Evolutionary conservation across 2,113 vertebrate genomes (phyloP).

Genomic region (Thalassoma bifasciatum): DNA sequence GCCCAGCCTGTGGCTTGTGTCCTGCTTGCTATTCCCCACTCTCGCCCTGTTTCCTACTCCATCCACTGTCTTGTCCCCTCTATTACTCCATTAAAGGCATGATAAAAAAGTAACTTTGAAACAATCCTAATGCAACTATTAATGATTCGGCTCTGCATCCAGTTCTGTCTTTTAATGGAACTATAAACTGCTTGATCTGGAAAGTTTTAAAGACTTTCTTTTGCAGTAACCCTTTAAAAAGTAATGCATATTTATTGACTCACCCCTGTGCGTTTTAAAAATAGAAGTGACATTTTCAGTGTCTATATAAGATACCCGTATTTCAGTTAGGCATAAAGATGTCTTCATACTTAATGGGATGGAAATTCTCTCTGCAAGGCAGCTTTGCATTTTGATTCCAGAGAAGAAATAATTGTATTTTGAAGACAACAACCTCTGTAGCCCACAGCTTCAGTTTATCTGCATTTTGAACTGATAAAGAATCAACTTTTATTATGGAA

Average conservation of each 20-base stretch:
- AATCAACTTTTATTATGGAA: slow-evolving; percentile 7
- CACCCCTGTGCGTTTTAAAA: not conserved
- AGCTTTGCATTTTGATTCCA: not conserved
- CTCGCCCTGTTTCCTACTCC: too few relatives aligned
- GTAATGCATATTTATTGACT: not conserved
- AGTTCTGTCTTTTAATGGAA: too few relatives aligned
- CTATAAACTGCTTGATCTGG: too few relatives aligned
- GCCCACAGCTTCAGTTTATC: not conserved
- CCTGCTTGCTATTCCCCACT: too few relatives aligned
- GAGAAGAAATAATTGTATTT: not conserved
- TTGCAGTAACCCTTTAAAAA: not conserved
- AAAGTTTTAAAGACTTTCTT: too few relatives aligned
- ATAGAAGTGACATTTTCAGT: not conserved
- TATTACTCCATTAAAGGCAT: too few relatives aligned
- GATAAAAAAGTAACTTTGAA: too few relatives aligned
- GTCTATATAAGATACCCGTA: not conserved
- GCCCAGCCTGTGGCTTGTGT: too few relatives aligned
- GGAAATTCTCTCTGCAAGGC: not conserved
- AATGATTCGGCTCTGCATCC: too few relatives aligned
- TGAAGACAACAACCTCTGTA: not conserved
- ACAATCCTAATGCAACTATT: too few relatives aligned
- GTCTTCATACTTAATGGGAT: not conserved
- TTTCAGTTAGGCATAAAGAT: not conserved
- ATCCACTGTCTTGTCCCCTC: too few relatives aligned
- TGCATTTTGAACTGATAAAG: slow-evolving; percentile 8